phyloP scores from a whole-genome alignment of 2,888 invertebrate species.

The Plusia festucae region DNA sequence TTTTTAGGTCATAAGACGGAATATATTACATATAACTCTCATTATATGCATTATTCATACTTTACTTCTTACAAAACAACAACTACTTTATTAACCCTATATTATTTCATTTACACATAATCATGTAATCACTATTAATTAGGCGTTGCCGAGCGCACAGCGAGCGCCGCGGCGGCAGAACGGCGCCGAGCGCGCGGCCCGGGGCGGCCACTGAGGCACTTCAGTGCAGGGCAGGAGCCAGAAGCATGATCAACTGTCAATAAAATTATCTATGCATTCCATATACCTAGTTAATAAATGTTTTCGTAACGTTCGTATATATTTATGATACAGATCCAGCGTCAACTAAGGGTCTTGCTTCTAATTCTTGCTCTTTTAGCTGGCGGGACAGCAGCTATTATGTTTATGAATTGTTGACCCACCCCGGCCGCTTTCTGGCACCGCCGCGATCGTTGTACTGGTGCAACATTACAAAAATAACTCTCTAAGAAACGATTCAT shows the following conservation, averaged over 20 bases:
- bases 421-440: slow-evolving; percentile 48
- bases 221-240: neutral
- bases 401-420: neutral
- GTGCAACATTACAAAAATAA: slow-evolving; percentile 83
- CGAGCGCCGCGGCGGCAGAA: slow-evolving; percentile 49
- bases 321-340: neutral
- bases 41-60: slow-evolving; percentile 85
- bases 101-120: slow-evolving; percentile 76
- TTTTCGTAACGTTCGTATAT: slow-evolving; percentile 3
- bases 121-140: slow-evolving; percentile 81
- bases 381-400: neutral
- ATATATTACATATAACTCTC: slow-evolving; percentile 86
- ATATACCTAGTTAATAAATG: slow-evolving; percentile 3
- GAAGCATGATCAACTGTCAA: slow-evolving; percentile 3
- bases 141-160: slow-evolving; percentile 73
- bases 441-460: slow-evolving; percentile 58
- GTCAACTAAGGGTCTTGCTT: slow-evolving; percentile 4
- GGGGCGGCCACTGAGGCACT: neutral
- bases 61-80: slow-evolving; percentile 88
- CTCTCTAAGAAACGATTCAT: slow-evolving; percentile 74
- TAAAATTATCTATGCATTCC: slow-evolving; percentile 9
- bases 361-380: slow-evolving; percentile 4
- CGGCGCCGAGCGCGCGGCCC: slow-evolving; percentile 22
- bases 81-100: slow-evolving; percentile 86
- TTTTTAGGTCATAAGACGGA: slow-evolving; percentile 87